phyloP scores from a whole-genome alignment of 2,113 vertebrate genomes.

The Colinus virginianus region DNA sequence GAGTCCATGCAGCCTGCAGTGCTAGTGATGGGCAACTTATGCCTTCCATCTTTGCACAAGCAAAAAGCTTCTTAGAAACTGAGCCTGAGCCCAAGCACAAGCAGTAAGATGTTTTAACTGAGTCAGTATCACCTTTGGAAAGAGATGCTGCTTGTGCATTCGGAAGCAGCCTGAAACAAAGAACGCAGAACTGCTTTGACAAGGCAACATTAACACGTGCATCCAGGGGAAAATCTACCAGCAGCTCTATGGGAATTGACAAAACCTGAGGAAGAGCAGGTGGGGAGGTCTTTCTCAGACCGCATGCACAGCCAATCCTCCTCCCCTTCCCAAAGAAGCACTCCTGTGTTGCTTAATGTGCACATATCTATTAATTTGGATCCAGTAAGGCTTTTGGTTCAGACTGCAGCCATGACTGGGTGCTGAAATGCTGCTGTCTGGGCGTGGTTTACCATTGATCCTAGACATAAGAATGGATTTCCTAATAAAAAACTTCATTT shows the following conservation, averaged over 20 bases:
- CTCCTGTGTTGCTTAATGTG: not conserved
- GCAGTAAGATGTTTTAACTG: not conserved
- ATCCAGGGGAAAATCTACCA: too few species aligned
- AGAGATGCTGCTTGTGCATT: not conserved
- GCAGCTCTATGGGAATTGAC: too few species aligned
- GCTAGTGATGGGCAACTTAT: not conserved
- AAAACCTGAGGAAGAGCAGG: not conserved
- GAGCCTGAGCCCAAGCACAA: not conserved
- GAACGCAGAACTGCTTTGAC: not conserved
- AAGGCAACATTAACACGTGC: not conserved
- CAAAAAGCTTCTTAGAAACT: not conserved
- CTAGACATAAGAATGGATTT: not conserved
- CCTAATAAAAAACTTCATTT: not conserved
- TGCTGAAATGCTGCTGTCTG: not conserved
- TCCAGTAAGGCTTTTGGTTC: not conserved
- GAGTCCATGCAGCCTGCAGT: rapidly evolving
- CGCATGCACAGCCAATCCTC: too few species aligned
- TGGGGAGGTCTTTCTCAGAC: not conserved
- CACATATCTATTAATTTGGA: not conserved
- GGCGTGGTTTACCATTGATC: not conserved
- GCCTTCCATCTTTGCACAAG: not conserved
- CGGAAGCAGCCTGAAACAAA: not conserved
- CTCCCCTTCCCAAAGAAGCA: not conserved
- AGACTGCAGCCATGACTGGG: rapidly evolving
- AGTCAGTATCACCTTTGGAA: not conserved